Evolutionary conservation across 1,140 invertebrate species (phyloP), one percentile per base, ranked within the genome.

Genomic region (Drosophila virilis): DNA sequence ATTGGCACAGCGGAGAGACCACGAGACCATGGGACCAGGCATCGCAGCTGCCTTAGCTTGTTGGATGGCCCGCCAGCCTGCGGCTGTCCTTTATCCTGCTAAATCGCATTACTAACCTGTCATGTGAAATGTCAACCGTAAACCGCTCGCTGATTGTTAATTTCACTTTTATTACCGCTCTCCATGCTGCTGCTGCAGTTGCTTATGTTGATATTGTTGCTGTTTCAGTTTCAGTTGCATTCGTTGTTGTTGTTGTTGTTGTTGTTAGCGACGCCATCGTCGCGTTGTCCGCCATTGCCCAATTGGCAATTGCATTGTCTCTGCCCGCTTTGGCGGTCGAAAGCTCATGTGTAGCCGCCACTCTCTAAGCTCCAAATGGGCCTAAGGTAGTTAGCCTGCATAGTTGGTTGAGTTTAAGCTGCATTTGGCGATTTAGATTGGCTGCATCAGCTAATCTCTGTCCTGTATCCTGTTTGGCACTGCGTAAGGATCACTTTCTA

Each of bases 21-120:
- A 59, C 28, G 40, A 45, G 35, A n/a, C 38, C 38, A 52, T 45
- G 43, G 42, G 40, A 40, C 10, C 8, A 33, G 45, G 12, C 37
- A 60, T 45, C 62, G 51, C 58, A 71, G 51, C 46, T 64, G 67
- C 45, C 59, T 70, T 69, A 45, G 60, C n/a, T 48, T 55, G 42
- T 48, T 66, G 33, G 22, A 37, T 57, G 43, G 32, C 13, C 33
- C 17, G 50, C 13, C 35, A 46, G 67, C 60, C 62, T 67, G 78
- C 66, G 67, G 79, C 75, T 85, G 81, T 91, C 90, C 90, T 89
- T 89, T 89, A 91, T 91, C 86, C 90, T 80, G 83, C 75, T 91
- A 89, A 91, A 91, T 91, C 90, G 86, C 88, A 90, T 91, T 91
- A 90, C 90, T 77, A 89, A 88, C 84, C 90, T 91, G 86, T 91